Evolutionary conservation across 1,140 invertebrate genomes (phyloP), one percentile per base, ranked within the genome.

Genomic region (Drosophila chauvacae): DNA sequence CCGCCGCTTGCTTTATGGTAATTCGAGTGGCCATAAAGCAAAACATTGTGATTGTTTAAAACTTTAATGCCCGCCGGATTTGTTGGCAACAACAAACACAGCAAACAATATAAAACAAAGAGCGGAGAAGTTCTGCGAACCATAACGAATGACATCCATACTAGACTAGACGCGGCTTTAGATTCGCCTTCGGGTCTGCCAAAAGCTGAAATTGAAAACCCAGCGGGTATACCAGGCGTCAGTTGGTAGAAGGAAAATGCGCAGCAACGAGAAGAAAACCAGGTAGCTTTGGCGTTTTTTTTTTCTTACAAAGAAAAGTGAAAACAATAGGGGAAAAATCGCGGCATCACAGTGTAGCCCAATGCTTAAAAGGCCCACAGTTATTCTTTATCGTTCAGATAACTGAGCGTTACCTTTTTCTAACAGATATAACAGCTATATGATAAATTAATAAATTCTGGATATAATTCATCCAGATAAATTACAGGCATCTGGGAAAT

Each of bases 111-210:
- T 39, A 26, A 56, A 48, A 42, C 47, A 61, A 61, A 48, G 44
- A 53, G 45, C 37, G 58, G 20, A 76, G 61, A 77, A 48, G 76
- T 55, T 78, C 50, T 78, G 71, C 84, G 57, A 78, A 87, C 70
- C 83, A 62, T 82, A 87, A 87, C 83, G 84, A 86, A 82, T 87
- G 83, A 87, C 83, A 82, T 73, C 80, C 78, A 83, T 87, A 44
- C 51, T 51, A 50, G 39, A 28, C 50, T 44, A 60, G 37, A 59
- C 63, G 53, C n/a, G 39, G 45, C 51, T 48, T 57, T 20, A 37
- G 37, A n/a, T 63, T 33, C 44, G 45, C 44, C 35, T 26, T 14
- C 3, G 39, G 48, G 48, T 20, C 20, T 11, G 33, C 33, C 9
- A 39, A 37, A 37, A n/a, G 35, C 53, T 56, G 53, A 39, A 39